Conservation (phyloP, 2,797 vertebrate species). For the Coregonus suidteri region DNA sequence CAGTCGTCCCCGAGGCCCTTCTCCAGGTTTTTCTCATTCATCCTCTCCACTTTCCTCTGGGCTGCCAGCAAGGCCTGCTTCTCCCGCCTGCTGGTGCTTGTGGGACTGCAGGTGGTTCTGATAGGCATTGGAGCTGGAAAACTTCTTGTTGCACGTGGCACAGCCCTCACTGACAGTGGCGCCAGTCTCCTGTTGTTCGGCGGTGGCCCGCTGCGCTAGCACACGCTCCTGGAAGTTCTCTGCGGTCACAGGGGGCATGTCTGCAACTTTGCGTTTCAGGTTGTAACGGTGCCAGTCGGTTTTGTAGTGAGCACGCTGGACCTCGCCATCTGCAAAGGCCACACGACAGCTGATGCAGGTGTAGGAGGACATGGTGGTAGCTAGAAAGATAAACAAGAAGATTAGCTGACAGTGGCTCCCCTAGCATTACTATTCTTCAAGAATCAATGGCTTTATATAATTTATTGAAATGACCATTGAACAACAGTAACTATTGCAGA, state of each 20-base stretch:
- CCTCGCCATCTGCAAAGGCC: conserved; percentile 86
- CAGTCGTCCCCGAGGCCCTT: conserved; percentile 79
- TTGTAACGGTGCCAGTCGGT: conserved; percentile 98
- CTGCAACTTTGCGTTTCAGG: conserved; percentile 92
- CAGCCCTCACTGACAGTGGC: conserved; percentile 76
- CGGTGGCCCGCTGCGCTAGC: conserved; percentile 79
- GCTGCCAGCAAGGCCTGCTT: conserved; percentile 79
- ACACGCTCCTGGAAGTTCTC: conserved; percentile 95
- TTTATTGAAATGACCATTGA: neutral
- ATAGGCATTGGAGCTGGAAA: conserved; percentile 87
- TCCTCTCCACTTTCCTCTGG: conserved; percentile 79
- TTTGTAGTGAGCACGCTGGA: conserved; percentile 95
- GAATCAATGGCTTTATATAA: neutral
- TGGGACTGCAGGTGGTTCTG: conserved; percentile 91
- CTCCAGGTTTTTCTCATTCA: conserved; percentile 94
- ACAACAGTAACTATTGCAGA: neutral
- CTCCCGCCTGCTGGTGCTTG: conserved; percentile 89
- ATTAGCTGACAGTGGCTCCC: neutral
- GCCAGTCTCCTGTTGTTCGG: conserved; percentile 76
- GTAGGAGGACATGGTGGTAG: conserved; percentile 81
- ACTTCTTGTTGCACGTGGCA: conserved; percentile 85
- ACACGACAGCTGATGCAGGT: conserved; percentile 96
- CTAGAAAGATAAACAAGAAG: neutral
- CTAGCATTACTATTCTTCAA: neutral
- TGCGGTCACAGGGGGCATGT: conserved; percentile 91